phyloP scores from a whole-genome alignment of 2,888 invertebrate genomes.

The Anticlea derivata region DNA sequence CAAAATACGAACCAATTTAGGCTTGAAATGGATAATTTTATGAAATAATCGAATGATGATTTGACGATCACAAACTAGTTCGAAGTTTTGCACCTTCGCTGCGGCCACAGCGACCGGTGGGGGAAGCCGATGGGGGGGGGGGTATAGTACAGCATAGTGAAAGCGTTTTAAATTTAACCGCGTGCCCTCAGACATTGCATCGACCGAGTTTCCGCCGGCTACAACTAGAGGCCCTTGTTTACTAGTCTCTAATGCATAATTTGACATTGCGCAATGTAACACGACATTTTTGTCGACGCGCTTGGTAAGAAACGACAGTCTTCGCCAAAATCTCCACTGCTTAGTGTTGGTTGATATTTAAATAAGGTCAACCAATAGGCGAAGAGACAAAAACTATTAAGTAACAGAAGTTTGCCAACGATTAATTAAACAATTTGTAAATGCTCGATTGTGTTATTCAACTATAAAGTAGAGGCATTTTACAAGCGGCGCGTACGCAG shows the following conservation, averaged over 20 bases:
- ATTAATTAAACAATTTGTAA: constrained; percentile 6
- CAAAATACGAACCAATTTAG: no score
- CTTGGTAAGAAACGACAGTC: not conserved
- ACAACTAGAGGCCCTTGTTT: constrained; percentile 50
- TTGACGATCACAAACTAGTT: constrained; percentile 49
- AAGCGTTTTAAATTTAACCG: constrained; percentile 75
- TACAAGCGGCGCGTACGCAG: constrained; percentile 25
- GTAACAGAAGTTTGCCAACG: constrained; percentile 6
- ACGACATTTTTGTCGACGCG: constrained; percentile 36
- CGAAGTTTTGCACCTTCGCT: constrained; percentile 40
- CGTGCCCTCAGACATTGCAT: constrained; percentile 59
- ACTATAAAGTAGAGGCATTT: constrained; percentile 9
- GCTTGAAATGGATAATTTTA: not conserved
- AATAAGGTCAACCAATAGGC: constrained; percentile 23
- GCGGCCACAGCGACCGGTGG: constrained; percentile 29
- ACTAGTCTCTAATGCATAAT: constrained; percentile 36
- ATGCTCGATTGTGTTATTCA: constrained; percentile 16
- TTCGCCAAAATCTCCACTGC: not conserved
- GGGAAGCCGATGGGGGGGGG: constrained; percentile 38
- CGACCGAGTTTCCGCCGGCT: constrained; percentile 51
- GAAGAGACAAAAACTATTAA: constrained; percentile 11
- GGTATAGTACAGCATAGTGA: constrained; percentile 55
- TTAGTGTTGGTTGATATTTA: constrained; percentile 2
- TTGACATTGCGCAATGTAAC: constrained; percentile 40
- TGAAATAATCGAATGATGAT: constrained; percentile 20